phyloP scores from a whole-genome alignment of 2,113 vertebrate species.

The Spizaetus ornatus region DNA sequence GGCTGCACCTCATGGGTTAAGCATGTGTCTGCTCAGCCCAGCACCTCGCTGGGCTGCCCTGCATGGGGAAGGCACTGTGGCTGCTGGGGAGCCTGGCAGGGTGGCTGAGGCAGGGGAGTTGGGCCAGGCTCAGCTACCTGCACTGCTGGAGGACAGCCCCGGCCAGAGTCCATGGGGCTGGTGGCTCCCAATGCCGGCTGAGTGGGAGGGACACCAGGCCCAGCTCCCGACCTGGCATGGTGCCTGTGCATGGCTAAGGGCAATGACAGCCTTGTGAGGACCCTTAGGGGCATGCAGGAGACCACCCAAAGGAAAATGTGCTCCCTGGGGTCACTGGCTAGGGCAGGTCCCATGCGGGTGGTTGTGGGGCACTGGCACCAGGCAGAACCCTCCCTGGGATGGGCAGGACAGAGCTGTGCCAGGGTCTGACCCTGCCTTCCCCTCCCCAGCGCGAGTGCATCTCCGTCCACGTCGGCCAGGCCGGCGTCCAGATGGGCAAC shows the following conservation, averaged over 20 bases:
- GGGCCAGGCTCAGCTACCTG: not conserved
- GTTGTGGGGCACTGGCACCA: not conserved
- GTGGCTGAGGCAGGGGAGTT: not conserved
- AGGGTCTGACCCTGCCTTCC: not conserved
- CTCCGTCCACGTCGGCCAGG: constrained; percentile 37
- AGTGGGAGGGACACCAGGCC: not conserved
- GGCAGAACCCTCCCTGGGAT: not conserved
- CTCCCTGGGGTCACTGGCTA: not conserved
- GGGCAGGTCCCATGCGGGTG: not conserved
- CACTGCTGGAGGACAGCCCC: not conserved
- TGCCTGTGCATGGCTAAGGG: not conserved
- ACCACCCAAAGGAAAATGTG: not conserved
- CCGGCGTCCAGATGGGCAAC: constrained; percentile 41
- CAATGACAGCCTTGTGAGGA: fast-evolving
- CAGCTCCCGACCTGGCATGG: fast-evolving
- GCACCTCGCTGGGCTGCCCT: not conserved
- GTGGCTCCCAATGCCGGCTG: too few species aligned
- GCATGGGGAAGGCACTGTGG: not conserved
- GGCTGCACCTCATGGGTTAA: not conserved
- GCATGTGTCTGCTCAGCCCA: not conserved
- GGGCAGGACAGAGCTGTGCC: not conserved
- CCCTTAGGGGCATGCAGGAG: not conserved
- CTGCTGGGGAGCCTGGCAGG: not conserved
- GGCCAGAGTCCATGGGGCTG: not conserved
- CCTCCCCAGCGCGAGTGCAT: not conserved